A percentile compares a stretch with the other conserved stretches of the same genome.
These are phyloP conservation scores for Gymnoscopelus braueri DNA, from an alignment of 2,797 vertebrate genomes.

Conservation along the genomic window DNA sequence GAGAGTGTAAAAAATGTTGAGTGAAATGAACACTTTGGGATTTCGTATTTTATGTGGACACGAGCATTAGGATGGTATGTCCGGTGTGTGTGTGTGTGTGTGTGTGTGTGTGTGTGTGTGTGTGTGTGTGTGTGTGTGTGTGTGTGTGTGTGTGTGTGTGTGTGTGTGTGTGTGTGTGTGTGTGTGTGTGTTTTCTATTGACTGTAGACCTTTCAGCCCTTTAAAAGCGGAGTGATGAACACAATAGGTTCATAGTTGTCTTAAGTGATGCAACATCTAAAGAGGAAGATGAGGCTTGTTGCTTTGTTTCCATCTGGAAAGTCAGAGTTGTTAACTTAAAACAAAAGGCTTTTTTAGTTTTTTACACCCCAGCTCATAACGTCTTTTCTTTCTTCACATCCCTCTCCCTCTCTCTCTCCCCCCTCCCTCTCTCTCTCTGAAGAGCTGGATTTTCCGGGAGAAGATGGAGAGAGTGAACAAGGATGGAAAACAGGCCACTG, in stretches of 20 bases:
- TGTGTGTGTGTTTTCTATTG: background rate
- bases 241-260: background rate
- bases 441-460: constrained; percentile 28
- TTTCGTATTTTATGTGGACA: too few species aligned
- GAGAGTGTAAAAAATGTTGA: too few species aligned
- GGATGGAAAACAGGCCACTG: constrained; percentile 35
- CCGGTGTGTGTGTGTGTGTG: background rate
- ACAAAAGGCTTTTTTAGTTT: too few species aligned
- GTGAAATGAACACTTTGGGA: too few species aligned
- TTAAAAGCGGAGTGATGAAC: background rate
- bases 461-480: constrained; percentile 35
- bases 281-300: constrained; percentile 38
- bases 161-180: constrained; percentile 1
- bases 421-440: background rate
- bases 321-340: background rate
- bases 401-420: background rate
- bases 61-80: too few species aligned
- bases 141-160: background rate
- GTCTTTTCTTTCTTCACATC: background rate
- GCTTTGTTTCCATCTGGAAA: constrained; percentile 7
- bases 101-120: background rate
- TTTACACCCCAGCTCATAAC: too few species aligned
- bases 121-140: background rate
- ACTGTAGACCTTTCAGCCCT: background rate
- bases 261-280: constrained; percentile 36